Base-by-base conservation (phyloP, 92 coral and sea anemone genomes). In the Chrysogorgia sp. region DNA sequence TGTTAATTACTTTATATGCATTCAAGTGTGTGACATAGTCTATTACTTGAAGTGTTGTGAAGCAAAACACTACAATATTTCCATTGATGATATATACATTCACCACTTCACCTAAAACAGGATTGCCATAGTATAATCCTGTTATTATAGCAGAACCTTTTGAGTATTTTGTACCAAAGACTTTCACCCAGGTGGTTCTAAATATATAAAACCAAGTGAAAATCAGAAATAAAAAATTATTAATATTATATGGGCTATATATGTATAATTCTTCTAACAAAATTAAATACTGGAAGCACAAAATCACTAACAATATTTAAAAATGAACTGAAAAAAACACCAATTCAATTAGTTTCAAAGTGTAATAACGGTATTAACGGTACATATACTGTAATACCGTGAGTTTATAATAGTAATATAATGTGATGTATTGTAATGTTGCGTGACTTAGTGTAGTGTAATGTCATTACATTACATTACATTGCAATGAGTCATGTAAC, bases 111-210 rank as follows among this genome's bases (percentile, higher is more conserved):
- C 94, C 85, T 52, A 85, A 76, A 2, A 53, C 17, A 19, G 89
- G 89, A 2, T 49, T 20, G 7, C 90, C 93, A 83, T 76, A 85
- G 20, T 55, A 62, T 20, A 83, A 32, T 10, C 47, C 66, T 61
- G 76, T 28, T 14, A 83, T 57, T 15, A 90, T 33, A 1, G 75
- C 75, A 61, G 40, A 49, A 10, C 84, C 83, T 49, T 43, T 58
- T 13, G 34, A 17, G 58, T 86, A 86, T 35, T 55, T 61, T 1
- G 90, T 83, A 3, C 87, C 89, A 89, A 34, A 86, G 0, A 86
- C 90, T 59, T 82, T 86, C 0, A 67, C 83, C 91, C 91, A 87
- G 0, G 91, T 48, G 6, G 78, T 34, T 25, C 84, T 75, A 43
- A 49, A 43, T 8, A 43, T 43, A 8, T 43, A n/a, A n/a, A n/a